Conservation (phyloP, 2,888 invertebrate genomes). For the Dendrolimus pini region DNA sequence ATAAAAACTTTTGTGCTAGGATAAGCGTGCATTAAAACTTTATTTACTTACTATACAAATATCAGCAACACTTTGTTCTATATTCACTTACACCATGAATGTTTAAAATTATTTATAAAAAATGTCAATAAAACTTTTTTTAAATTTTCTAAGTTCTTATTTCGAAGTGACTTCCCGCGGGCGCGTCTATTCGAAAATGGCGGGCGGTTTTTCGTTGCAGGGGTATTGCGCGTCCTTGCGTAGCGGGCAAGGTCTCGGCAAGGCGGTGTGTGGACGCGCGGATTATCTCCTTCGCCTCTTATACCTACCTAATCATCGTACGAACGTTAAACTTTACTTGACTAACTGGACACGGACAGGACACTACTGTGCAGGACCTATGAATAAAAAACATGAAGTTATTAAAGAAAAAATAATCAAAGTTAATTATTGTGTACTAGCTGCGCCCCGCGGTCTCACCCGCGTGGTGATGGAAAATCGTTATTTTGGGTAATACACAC, state of each 20-base stretch:
- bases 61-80: too few species aligned
- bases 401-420: too few species aligned
- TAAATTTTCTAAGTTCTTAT: slow-evolving; percentile 15
- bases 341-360: background rate
- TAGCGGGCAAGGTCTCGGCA: slow-evolving; percentile 63
- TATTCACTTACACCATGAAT: too few species aligned
- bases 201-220: slow-evolving; percentile 56
- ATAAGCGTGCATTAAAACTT: too few species aligned
- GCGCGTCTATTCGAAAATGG: slow-evolving; percentile 59
- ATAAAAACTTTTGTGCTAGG: too few species aligned
- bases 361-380: background rate
- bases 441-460: too few species aligned
- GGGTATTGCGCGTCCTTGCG: slow-evolving; percentile 62
- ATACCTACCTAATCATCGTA: slow-evolving; percentile 50
- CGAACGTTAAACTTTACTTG: slow-evolving; percentile 1
- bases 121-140: slow-evolving; percentile 11
- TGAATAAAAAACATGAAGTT: background rate
- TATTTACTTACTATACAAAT: too few species aligned
- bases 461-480: too few species aligned
- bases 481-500: too few species aligned
- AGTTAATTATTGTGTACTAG: too few species aligned
- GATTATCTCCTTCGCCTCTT: slow-evolving; percentile 58
- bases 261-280: slow-evolving; percentile 58
- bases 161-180: slow-evolving; percentile 48
- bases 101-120: slow-evolving; percentile 15